Conservation (phyloP, 2,797 vertebrate genomes). For the Champsocephalus esox region DNA sequence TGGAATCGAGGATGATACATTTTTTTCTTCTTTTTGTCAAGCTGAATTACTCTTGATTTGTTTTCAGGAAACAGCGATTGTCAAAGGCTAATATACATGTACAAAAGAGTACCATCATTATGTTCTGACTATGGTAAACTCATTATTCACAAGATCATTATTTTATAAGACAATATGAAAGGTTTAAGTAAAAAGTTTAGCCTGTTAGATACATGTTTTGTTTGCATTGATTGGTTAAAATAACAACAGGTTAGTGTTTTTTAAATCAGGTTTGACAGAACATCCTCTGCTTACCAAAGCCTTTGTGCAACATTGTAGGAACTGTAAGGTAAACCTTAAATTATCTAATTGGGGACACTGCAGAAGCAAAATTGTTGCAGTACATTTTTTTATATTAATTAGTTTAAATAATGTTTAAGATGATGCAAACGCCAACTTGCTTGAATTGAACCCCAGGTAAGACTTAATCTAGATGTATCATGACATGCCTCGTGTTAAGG, state of each 20-base stretch:
- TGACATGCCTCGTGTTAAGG: background rate
- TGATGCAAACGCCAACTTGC: constrained; percentile 1
- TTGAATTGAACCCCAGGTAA: background rate
- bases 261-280: background rate
- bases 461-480: background rate
- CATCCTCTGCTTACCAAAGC: background rate
- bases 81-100: constrained; percentile 8
- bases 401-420: constrained; percentile 15
- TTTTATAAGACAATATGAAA: constrained; percentile 7
- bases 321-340: constrained; percentile 8
- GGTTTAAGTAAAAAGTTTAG: background rate
- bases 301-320: background rate
- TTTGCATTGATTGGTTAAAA: constrained; percentile 28
- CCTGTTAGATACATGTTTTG: constrained; percentile 4
- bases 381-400: constrained; percentile 21
- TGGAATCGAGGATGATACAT: constrained; percentile 21
- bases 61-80: constrained; percentile 25
- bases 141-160: background rate
- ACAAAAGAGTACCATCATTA: constrained; percentile 11
- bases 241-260: constrained; percentile 4
- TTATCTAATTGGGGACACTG: constrained; percentile 2
- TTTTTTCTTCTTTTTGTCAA: constrained; percentile 6
- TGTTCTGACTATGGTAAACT: constrained; percentile 10
- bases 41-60: constrained; percentile 16
- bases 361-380: constrained; percentile 14